Percentiles rank a stretch among this genome's conserved stretches.
phyloP scores from a whole-genome alignment of 2,888 invertebrate genomes.

The Rotaria magnacalcarata region DNA sequence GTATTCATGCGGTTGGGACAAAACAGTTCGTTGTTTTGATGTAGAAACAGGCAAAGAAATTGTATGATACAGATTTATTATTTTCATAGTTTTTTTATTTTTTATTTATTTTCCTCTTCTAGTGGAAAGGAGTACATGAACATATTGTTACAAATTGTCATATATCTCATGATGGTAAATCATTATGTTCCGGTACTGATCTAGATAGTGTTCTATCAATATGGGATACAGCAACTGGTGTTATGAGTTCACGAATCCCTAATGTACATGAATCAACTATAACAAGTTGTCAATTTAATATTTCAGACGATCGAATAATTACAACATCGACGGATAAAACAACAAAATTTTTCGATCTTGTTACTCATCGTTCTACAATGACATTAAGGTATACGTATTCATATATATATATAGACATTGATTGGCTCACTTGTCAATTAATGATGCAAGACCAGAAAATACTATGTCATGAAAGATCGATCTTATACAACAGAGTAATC shows the following conservation, averaged over 20 bases:
- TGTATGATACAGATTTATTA: conserved; percentile 49
- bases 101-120: conserved; percentile 47
- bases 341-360: conserved; percentile 56
- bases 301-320: conserved; percentile 53
- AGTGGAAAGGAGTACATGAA: conserved; percentile 55
- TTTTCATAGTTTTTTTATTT: background rate
- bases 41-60: conserved; percentile 53
- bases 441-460: background rate
- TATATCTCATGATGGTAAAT: conserved; percentile 53
- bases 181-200: conserved; percentile 54
- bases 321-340: conserved; percentile 58
- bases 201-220: conserved; percentile 53
- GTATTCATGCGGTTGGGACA: conserved; percentile 53
- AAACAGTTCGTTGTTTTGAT: conserved; percentile 53
- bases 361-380: conserved; percentile 52
- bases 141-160: conserved; percentile 55
- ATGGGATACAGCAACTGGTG: conserved; percentile 53
- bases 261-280: conserved; percentile 54
- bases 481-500: background rate
- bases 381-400: conserved; percentile 53
- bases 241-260: conserved; percentile 51
- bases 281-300: conserved; percentile 54
- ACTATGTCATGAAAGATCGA: background rate
- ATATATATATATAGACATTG: conserved; percentile 32
- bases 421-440: background rate